phyloP scores from a whole-genome alignment of 2,113 vertebrate species.

The Pseudorasbora parva region DNA sequence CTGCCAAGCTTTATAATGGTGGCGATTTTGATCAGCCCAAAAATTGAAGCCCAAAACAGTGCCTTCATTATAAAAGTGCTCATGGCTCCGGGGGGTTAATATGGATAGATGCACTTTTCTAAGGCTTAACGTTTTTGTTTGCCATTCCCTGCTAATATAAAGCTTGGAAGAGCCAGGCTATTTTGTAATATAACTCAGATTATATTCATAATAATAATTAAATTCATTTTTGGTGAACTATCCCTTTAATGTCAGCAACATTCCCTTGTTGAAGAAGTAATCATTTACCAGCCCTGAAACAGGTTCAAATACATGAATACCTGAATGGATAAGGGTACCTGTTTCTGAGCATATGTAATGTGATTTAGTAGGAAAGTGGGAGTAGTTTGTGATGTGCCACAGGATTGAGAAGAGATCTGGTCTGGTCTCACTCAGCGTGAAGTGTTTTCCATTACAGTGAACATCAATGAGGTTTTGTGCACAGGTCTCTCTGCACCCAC shows the following conservation, averaged over 20 bases:
- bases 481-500: constrained; percentile 62
- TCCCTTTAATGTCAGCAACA: background rate
- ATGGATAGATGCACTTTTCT: no score
- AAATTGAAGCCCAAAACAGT: no score
- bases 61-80: no score
- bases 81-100: no score
- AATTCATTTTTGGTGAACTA: no score
- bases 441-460: constrained; percentile 69
- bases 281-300: background rate
- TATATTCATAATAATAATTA: no score
- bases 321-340: constrained; percentile 26
- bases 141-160: no score
- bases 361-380: constrained; percentile 55
- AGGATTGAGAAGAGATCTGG: constrained; percentile 63
- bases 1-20: no score
- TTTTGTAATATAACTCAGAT: no score
- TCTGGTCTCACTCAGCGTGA: constrained; percentile 49
- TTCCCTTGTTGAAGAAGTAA: background rate
- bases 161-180: no score
- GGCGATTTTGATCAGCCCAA: no score
- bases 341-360: constrained; percentile 52
- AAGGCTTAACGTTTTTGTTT: no score
- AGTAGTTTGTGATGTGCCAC: constrained; percentile 45
- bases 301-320: background rate
- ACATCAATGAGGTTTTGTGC: constrained; percentile 63